Conservation (phyloP, 2,888 invertebrate species). For the Synergus itoensis region DNA sequence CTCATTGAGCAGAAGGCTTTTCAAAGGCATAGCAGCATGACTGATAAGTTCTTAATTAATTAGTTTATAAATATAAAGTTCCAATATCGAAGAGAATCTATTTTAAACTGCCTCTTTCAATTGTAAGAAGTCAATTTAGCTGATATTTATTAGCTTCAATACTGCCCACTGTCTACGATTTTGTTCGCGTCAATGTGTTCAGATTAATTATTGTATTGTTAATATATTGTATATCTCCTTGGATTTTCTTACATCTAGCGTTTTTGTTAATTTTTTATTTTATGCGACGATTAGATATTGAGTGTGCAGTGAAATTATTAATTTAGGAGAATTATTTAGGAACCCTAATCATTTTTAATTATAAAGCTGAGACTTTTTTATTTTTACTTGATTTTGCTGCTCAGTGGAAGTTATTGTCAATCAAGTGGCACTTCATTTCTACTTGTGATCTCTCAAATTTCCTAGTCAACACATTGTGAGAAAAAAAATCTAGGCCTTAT, state of each 20-base stretch:
- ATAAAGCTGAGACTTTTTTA: background rate
- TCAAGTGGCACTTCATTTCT: slow-evolving; percentile 50
- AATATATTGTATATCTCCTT: background rate
- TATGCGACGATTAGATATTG: background rate
- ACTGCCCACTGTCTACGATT: slow-evolving; percentile 43
- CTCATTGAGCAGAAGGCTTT: background rate
- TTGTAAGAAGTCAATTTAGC: slow-evolving; percentile 27
- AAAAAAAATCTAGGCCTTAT: background rate
- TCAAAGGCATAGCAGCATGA: background rate
- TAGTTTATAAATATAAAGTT: slow-evolving; percentile 10
- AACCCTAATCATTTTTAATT: slow-evolving; percentile 4
- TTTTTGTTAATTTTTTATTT: background rate
- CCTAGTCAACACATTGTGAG: slow-evolving; percentile 64
- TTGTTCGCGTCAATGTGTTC: slow-evolving; percentile 43
- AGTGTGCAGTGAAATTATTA: background rate
- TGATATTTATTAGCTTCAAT: slow-evolving; percentile 30
- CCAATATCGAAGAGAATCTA: slow-evolving; percentile 37
- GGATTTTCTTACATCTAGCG: background rate
- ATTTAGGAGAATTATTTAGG: background rate
- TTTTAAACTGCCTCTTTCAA: slow-evolving; percentile 28
- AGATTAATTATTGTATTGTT: slow-evolving; percentile 40
- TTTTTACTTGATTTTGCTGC: slow-evolving; percentile 44
- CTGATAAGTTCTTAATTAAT: background rate
- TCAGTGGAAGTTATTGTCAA: too few relatives aligned
- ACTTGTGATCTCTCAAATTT: slow-evolving; percentile 69